Percentiles rank a stretch among this genome's conserved stretches.
These are phyloP conservation scores for Ormyrus pomaceus DNA, from an alignment of 2,888 invertebrate genomes.

Conservation along the genomic window DNA sequence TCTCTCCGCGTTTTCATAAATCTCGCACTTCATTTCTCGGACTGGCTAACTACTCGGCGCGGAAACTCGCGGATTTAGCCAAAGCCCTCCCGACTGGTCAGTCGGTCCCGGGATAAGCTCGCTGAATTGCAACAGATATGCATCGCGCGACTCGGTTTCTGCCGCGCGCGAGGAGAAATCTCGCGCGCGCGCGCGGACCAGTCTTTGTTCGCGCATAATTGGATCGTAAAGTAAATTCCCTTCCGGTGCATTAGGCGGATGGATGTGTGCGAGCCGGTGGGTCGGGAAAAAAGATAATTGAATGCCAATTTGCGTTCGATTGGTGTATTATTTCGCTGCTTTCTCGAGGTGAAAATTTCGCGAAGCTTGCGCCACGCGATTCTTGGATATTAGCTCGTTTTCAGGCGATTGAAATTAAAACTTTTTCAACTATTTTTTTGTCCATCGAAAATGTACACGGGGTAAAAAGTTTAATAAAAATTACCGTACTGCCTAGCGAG, in stretches of 20 bases:
- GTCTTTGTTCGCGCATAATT: constrained; percentile 25
- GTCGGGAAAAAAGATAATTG: constrained; percentile 2
- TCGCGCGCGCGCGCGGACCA: constrained; percentile 1
- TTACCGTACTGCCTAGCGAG: too few relatives aligned
- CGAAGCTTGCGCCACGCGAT: too few relatives aligned
- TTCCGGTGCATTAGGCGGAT: constrained; percentile 6
- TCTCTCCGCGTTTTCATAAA: too few relatives aligned
- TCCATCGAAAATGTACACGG: too few relatives aligned
- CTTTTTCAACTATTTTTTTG: too few relatives aligned
- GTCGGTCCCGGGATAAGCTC: constrained; percentile 8
- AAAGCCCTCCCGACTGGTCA: background rate
- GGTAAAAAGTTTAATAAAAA: too few relatives aligned
- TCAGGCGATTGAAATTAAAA: too few relatives aligned
- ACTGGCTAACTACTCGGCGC: too few relatives aligned
- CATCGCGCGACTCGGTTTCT: constrained; percentile 3
- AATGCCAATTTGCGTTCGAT: constrained; percentile 4
- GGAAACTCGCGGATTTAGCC: background rate
- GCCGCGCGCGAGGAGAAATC: constrained; percentile 18
- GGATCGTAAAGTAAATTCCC: constrained; percentile 44
- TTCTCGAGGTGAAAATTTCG: too few relatives aligned
- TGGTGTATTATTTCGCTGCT: background rate
- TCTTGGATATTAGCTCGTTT: too few relatives aligned
- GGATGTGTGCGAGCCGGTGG: background rate
- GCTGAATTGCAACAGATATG: constrained; percentile 21
- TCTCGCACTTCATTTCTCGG: too few relatives aligned